Evolutionary conservation across 1,140 invertebrate species (phyloP).

Genomic region (Drosophila cardini): DNA sequence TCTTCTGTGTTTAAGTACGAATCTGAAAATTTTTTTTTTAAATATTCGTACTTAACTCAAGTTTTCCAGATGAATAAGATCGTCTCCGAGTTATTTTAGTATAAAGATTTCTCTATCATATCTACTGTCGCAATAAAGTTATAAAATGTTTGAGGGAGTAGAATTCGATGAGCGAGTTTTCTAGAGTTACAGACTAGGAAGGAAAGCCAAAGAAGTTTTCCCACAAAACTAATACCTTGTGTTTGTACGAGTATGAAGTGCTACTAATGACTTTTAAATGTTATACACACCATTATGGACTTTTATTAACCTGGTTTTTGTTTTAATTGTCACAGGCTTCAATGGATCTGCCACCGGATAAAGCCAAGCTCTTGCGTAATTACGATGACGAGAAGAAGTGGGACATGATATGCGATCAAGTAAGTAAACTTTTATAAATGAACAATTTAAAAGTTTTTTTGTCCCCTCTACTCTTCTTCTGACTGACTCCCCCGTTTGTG

Average conservation of each 20-base stretch:
- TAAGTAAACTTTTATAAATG: slow-evolving; percentile 85
- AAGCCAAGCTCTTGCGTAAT: slow-evolving; percentile 97
- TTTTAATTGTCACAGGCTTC: slow-evolving; percentile 89
- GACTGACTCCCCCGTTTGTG: too few species aligned
- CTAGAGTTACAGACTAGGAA: too few species aligned
- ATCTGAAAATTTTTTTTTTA: too few species aligned
- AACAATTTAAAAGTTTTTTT: slow-evolving; percentile 1
- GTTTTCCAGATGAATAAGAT: too few species aligned
- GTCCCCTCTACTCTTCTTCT: too few species aligned
- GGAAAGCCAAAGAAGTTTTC: neutral
- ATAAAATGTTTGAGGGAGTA: too few species aligned
- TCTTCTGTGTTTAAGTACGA: too few species aligned
- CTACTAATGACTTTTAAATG: slow-evolving; percentile 33
- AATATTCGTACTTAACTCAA: too few species aligned
- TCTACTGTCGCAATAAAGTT: too few species aligned
- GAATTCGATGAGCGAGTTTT: too few species aligned
- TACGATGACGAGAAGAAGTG: slow-evolving; percentile 99
- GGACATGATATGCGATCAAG: slow-evolving; percentile 99
- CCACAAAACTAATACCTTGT: neutral
- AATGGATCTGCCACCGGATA: slow-evolving; percentile 99
- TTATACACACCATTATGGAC: slow-evolving; percentile 32
- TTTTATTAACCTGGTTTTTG: slow-evolving; percentile 23
- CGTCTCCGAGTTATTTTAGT: too few species aligned
- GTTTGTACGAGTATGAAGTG: neutral
- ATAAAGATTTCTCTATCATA: too few species aligned